Evolutionary conservation across 64 coral and sea anemone species (phyloP).

Genomic region (Hydrozoanthus tunicans): DNA sequence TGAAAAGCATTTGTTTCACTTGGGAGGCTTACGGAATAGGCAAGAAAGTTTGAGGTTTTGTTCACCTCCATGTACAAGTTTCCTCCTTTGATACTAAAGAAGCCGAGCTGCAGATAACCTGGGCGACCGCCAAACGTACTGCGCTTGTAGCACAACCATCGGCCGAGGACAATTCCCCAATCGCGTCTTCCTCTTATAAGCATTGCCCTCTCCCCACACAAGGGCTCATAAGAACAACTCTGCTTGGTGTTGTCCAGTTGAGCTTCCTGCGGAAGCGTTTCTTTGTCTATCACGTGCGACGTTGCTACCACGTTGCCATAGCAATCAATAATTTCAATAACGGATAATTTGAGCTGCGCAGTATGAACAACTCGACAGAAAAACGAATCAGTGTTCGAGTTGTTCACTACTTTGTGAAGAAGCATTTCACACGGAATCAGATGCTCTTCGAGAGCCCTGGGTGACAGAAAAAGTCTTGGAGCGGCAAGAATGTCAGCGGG

Average conservation of each 20-base stretch:
- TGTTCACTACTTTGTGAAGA: constrained; percentile 39
- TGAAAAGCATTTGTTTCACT: not conserved
- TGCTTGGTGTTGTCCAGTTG: constrained; percentile 15
- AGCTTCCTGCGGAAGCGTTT: constrained; percentile 16
- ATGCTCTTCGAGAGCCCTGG: not conserved
- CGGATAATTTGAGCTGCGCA: constrained; percentile 21
- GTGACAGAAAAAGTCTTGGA: constrained; percentile 31
- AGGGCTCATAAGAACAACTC: constrained; percentile 31
- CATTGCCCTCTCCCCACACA: constrained; percentile 45
- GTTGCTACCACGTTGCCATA: constrained; percentile 48
- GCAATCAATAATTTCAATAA: constrained; percentile 46
- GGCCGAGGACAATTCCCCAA: constrained; percentile 14
- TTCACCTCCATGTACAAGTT: constrained; percentile 35
- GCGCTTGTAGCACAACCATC: constrained; percentile 39
- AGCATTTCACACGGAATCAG: constrained; percentile 40
- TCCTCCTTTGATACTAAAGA: constrained; percentile 23
- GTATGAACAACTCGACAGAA: constrained; percentile 50
- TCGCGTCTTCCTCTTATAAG: constrained; percentile 39
- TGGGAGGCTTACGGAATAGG: constrained; percentile 25
- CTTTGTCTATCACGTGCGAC: constrained; percentile 27
- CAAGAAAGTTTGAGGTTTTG: constrained; percentile 1
- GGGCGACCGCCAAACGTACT: constrained; percentile 18
- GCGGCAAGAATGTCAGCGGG: constrained; percentile 17
- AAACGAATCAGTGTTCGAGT: constrained; percentile 5
- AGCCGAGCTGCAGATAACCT: constrained; percentile 39